Percentiles rank a stretch among this genome's conserved stretches.
Conservation (phyloP, 1,140 invertebrate species). For the Dendrolimus kikuchii region DNA sequence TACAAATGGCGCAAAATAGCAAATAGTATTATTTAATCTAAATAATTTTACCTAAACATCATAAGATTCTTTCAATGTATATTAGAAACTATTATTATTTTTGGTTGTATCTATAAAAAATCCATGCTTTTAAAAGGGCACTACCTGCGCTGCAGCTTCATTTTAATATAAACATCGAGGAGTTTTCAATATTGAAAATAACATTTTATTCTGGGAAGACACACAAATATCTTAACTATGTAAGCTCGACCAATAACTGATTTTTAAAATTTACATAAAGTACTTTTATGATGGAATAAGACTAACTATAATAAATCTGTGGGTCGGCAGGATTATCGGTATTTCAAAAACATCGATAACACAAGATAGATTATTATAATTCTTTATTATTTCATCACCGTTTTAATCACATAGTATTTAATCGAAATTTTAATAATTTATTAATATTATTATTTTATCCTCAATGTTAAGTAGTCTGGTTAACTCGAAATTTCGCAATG, state of each 20-base stretch:
- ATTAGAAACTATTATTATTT: background rate
- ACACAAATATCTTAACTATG: slow-evolving; percentile 43
- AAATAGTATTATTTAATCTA: no score
- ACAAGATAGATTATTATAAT: slow-evolving; percentile 15
- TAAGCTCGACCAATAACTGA: slow-evolving; percentile 55
- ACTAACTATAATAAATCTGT: background rate
- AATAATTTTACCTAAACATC: slow-evolving; percentile 5
- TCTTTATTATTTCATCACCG: slow-evolving; percentile 20
- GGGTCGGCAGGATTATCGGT: background rate
- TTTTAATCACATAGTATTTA: slow-evolving; percentile 28
- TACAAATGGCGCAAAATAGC: no score
- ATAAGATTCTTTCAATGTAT: slow-evolving; percentile 16
- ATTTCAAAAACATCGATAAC: background rate
- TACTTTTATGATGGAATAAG: slow-evolving; percentile 1
- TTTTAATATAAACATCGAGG: background rate
- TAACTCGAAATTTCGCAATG: no score
- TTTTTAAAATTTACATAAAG: slow-evolving; percentile 7
- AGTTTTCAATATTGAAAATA: slow-evolving; percentile 9
- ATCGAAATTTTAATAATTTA: background rate
- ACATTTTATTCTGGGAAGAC: slow-evolving; percentile 29
- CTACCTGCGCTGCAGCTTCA: background rate
- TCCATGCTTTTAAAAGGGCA: background rate
- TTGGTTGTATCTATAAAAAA: background rate
- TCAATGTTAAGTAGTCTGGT: no score
- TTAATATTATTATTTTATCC: no score